Evolutionary conservation across 2,113 vertebrate species (phyloP).

Genomic region (Colinus virginianus): DNA sequence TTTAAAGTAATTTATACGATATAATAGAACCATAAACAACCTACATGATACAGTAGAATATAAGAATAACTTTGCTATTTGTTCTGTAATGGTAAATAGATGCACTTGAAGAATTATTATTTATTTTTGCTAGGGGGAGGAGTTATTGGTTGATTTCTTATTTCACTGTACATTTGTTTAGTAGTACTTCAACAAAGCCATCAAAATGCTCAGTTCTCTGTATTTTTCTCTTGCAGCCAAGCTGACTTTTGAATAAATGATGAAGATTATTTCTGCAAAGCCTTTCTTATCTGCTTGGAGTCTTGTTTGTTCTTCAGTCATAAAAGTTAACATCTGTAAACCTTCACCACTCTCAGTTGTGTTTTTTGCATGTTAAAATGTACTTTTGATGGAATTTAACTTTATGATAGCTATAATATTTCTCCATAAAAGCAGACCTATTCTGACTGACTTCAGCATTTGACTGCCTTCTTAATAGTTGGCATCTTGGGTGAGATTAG

Average conservation of each 20-base stretch:
- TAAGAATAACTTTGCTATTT: neutral
- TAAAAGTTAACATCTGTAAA: neutral
- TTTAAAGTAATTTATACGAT: neutral
- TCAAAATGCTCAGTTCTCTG: neutral
- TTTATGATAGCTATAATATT: neutral
- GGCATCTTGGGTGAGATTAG: neutral
- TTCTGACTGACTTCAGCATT: neutral
- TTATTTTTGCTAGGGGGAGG: neutral
- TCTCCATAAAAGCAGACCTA: neutral
- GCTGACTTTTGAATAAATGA: neutral
- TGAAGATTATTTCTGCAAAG: neutral
- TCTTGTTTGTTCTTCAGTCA: neutral
- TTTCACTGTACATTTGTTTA: neutral
- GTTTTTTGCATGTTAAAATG: neutral
- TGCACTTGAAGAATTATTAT: accelerated
- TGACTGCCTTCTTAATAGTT: neutral
- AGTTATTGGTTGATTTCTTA: neutral
- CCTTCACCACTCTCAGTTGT: neutral
- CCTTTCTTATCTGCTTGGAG: neutral
- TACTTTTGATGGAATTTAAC: neutral
- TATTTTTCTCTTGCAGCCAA: neutral
- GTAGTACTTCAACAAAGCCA: neutral
- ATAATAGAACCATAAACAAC: neutral
- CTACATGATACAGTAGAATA: neutral
- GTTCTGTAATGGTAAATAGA: neutral